Base-by-base conservation (phyloP, 2,113 vertebrate genomes). In the Coracopsis vasa region DNA sequence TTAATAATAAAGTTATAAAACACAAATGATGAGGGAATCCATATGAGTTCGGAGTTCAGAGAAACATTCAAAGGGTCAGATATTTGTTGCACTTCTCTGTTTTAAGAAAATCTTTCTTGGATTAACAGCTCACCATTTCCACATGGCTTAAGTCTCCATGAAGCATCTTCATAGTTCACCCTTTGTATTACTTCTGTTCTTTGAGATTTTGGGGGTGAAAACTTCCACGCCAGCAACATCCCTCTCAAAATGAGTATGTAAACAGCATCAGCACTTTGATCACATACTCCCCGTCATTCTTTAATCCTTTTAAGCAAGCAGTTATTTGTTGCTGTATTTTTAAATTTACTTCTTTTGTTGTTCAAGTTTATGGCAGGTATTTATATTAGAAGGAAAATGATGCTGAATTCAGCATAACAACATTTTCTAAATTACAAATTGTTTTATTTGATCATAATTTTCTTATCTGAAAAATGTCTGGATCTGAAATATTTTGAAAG, bases 401-500 rank as follows among this genome's bases (percentile, higher is more conserved):
- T 24, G 35, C 42, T 58, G 79, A 74, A 84, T 80, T 62, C 50
- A 85, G 20, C 48, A 79, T 86, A 95, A 75, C 47, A 86, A 77
- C 39, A 50, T 85, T 94, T 89, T 85, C 65, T 93, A 80, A 90
- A 80, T 94, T 92, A 91, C 58, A 77, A 91, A 91, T 90, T 65
- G 65, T 89, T 94, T 93, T 85, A 93, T 96, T 91, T 95, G 62
- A 94, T 96, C 66, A 80, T 77, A 91, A 94, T 97, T 96, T 97
- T 90, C 93, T 80, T 86, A 95, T 96, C 92, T 90, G 51, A 54
- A 90, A 96, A 88, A 90, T 73, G 67, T 94, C 92, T 96, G 39
- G 37, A 90, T 95, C 60, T 92, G 91, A 96, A 96, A 96, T 96
- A 95, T 95, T 97, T 91, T 95, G 95, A 95, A 94, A 92, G 87